phyloP scores from a whole-genome alignment of 2,797 vertebrate species.

The Galago senegalensis region DNA sequence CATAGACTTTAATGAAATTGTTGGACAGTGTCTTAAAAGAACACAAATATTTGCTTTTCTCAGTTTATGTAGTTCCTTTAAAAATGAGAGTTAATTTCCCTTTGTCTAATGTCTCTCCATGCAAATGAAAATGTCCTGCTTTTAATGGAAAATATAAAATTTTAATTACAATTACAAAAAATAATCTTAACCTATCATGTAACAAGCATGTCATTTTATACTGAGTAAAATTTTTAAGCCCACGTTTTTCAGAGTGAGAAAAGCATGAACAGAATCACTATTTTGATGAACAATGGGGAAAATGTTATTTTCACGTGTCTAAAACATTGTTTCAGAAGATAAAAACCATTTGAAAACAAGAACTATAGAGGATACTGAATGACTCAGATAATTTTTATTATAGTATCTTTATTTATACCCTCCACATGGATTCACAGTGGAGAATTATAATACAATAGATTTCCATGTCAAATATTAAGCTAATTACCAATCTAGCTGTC shows the following conservation, averaged over 20 bases:
- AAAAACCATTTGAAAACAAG: constrained; percentile 7
- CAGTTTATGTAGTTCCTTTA: neutral
- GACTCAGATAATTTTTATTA: constrained; percentile 13
- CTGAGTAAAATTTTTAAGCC: neutral
- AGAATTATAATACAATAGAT: neutral
- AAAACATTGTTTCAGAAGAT: neutral
- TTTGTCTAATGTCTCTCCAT: neutral
- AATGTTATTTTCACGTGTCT: neutral
- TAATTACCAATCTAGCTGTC: neutral
- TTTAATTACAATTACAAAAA: neutral
- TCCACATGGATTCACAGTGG: neutral
- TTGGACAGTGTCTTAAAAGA: neutral
- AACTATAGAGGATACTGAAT: constrained; percentile 9
- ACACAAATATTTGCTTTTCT: neutral
- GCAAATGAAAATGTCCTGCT: neutral
- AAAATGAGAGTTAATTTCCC: neutral
- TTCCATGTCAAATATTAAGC: constrained; percentile 31
- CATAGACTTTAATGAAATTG: neutral
- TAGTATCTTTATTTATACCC: neutral
- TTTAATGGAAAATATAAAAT: neutral
- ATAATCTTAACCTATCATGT: neutral
- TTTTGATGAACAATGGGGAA: neutral
- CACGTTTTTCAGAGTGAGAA: neutral
- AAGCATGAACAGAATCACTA: neutral
- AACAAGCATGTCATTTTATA: neutral